Conservation (phyloP, 64 coral and sea anemone genomes). For the Actinia equina region DNA sequence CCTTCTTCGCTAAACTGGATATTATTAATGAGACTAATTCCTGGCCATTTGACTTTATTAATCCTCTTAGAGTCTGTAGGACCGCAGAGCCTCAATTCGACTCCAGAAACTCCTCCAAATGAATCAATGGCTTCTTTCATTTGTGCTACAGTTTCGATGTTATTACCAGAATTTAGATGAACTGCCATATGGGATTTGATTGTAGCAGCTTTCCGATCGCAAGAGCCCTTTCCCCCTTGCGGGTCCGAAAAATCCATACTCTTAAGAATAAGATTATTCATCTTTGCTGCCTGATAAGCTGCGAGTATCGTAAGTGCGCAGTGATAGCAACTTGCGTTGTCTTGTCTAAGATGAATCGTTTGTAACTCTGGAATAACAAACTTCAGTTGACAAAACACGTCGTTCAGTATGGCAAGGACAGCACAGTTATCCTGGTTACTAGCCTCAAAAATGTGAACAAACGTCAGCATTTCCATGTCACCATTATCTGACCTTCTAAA, state of each 20-base stretch:
- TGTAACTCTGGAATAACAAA: slow-evolving; percentile 11
- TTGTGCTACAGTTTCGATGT: slow-evolving; percentile 33
- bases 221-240: slow-evolving; percentile 38
- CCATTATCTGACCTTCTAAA: background rate
- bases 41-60: background rate
- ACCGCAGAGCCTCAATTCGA: background rate
- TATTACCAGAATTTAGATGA: slow-evolving; percentile 27
- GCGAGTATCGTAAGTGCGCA: slow-evolving; percentile 6
- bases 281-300: slow-evolving; percentile 17
- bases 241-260: slow-evolving; percentile 43
- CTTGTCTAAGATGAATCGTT: slow-evolving; percentile 10
- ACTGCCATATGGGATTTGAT: slow-evolving; percentile 42
- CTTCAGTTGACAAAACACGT: slow-evolving; percentile 35
- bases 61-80: background rate
- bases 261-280: background rate
- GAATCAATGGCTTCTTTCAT: slow-evolving; percentile 43
- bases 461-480: slow-evolving; percentile 19
- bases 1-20: slow-evolving; percentile 26
- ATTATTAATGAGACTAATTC: slow-evolving; percentile 23
- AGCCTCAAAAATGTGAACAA: slow-evolving; percentile 32
- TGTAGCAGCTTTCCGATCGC: slow-evolving; percentile 35
- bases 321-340: slow-evolving; percentile 42
- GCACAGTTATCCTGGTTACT: slow-evolving; percentile 24
- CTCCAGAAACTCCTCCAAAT: background rate
- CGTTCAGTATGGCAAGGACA: slow-evolving; percentile 34